These are phyloP conservation scores for Ophion costatus DNA, from an alignment of 2,888 invertebrate species.

Conservation along the genomic window DNA sequence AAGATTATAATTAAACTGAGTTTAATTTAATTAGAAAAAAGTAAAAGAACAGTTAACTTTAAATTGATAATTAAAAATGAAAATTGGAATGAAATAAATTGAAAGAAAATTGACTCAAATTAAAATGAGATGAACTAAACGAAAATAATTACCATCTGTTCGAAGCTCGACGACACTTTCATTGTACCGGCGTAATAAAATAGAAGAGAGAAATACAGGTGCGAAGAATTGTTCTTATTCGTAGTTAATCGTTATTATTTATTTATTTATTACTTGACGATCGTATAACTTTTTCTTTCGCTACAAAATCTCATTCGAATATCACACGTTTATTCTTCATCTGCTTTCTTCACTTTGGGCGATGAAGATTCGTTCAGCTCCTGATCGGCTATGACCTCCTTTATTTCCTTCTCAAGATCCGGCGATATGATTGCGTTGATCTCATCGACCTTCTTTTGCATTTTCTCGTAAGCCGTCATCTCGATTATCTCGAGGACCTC, in stretches of 20 bases:
- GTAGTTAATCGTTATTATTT: not conserved
- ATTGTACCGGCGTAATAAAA: not conserved
- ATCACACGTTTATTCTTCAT: not conserved
- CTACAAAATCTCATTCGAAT: not conserved
- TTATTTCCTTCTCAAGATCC: not conserved
- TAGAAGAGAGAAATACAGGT: not conserved
- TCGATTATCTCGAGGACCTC: slow-evolving; percentile 59
- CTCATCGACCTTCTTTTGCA: slow-evolving; percentile 57
- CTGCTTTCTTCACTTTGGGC: not conserved
- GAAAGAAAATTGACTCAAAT: not conserved
- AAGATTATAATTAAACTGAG: not conserved
- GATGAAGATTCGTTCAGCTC: not conserved
- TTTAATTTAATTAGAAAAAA: not conserved
- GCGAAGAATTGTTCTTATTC: not conserved
- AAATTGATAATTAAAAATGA: not conserved
- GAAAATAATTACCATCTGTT: not conserved
- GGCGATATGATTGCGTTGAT: slow-evolving; percentile 50
- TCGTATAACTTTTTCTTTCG: not conserved
- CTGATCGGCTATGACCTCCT: not conserved
- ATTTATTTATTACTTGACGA: not conserved
- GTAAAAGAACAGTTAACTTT: too few species aligned
- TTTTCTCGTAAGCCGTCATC: slow-evolving; percentile 36
- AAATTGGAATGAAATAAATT: not conserved
- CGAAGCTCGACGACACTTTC: not conserved
- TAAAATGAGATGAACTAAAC: not conserved